Conservation (phyloP, 2,797 vertebrate genomes). For the Diceros bicornis region DNA sequence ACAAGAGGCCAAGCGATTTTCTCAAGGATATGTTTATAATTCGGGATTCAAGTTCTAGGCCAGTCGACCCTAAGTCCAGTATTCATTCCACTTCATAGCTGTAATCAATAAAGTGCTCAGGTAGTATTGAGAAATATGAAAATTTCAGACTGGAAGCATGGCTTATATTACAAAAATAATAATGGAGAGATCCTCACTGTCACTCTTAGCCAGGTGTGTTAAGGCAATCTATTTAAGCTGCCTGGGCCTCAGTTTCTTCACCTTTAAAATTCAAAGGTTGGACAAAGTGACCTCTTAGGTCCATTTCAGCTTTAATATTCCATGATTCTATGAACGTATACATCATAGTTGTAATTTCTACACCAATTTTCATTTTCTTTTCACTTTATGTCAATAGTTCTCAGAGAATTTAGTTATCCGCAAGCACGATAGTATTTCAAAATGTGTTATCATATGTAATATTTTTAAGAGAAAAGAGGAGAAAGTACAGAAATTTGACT, state of each 20-base stretch:
- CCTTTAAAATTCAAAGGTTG: not conserved
- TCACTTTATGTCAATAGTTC: not conserved
- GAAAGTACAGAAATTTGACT: constrained; percentile 71
- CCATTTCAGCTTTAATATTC: constrained; percentile 6
- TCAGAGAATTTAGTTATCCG: not conserved
- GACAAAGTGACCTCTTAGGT: not conserved
- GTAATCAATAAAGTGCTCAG: not conserved
- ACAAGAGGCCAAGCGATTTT: not conserved
- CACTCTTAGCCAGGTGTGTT: not conserved
- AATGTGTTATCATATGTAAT: not conserved
- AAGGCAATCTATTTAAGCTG: not conserved
- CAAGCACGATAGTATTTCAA: not conserved
- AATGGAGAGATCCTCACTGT: not conserved
- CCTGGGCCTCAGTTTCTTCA: not conserved
- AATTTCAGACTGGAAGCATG: not conserved
- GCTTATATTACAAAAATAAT: not conserved
- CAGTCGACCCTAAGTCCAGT: not conserved
- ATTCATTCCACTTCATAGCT: not conserved
- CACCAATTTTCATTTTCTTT: not conserved
- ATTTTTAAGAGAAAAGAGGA: constrained; percentile 71
- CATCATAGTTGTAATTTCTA: not conserved
- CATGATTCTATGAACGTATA: not conserved
- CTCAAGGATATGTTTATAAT: not conserved
- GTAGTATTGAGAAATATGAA: not conserved
- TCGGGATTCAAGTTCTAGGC: not conserved